Evolutionary conservation across 2,113 vertebrate genomes (phyloP).

Genomic region (Atractosteus spatula): DNA sequence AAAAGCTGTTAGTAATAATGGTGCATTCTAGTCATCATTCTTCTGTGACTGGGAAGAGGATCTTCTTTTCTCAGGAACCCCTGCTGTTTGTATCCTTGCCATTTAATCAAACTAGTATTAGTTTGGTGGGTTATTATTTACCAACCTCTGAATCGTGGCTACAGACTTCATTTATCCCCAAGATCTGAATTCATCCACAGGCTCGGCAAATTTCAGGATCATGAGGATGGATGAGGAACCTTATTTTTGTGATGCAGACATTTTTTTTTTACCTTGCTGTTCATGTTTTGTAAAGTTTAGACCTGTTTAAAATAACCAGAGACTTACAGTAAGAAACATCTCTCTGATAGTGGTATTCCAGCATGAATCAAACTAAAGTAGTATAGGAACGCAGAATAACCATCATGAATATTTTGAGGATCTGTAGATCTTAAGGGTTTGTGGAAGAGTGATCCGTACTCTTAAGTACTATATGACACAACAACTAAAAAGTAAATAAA

Average conservation of each 20-base stretch:
- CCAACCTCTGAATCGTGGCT: slow-evolving; percentile 55
- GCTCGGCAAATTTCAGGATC: slow-evolving; percentile 68
- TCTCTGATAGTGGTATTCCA: background rate
- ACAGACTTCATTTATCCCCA: slow-evolving; percentile 50
- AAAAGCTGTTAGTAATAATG: slow-evolving; percentile 6
- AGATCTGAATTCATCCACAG: slow-evolving; percentile 44
- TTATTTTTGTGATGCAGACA: slow-evolving; percentile 38
- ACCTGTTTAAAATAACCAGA: slow-evolving; percentile 17
- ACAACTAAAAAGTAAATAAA: too few relatives aligned
- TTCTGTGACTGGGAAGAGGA: slow-evolving; percentile 29
- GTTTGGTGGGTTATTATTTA: slow-evolving; percentile 57
- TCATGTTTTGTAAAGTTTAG: slow-evolving; percentile 31
- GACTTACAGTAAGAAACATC: slow-evolving; percentile 3
- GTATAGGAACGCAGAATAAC: too few relatives aligned
- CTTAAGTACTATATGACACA: background rate
- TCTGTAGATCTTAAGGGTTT: background rate
- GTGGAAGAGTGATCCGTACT: background rate
- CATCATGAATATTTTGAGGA: too few relatives aligned
- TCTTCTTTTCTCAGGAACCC: slow-evolving; percentile 43
- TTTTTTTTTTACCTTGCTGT: slow-evolving; percentile 52
- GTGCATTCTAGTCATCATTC: slow-evolving; percentile 3
- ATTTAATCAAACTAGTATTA: slow-evolving; percentile 68
- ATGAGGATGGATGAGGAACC: slow-evolving; percentile 32
- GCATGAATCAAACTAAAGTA: too few relatives aligned
- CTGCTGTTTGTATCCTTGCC: slow-evolving; percentile 53